phyloP scores from a whole-genome alignment of 2,888 invertebrate species.

The Epistrophe eligans region DNA sequence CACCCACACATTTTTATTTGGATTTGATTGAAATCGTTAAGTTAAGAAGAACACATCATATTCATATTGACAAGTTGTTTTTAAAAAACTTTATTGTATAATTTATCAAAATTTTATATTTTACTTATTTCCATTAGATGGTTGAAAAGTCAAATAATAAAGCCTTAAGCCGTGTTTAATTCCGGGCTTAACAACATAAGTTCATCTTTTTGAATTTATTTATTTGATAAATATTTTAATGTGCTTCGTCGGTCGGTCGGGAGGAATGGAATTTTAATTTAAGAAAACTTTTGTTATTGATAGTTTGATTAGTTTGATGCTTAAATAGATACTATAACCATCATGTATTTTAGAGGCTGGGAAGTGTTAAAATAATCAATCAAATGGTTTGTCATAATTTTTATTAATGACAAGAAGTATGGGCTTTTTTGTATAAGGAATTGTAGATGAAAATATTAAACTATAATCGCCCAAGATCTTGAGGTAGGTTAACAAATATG shows the following conservation, averaged over 20 bases:
- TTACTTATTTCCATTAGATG: constrained; percentile 9
- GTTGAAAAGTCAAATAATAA: constrained; percentile 20
- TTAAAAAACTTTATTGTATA: background rate
- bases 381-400: constrained; percentile 29
- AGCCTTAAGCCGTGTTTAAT: constrained; percentile 57
- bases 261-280: constrained; percentile 25
- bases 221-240: constrained; percentile 24
- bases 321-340: background rate
- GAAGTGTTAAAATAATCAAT: constrained; percentile 35
- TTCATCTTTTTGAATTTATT: constrained; percentile 33
- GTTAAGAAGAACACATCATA: constrained; percentile 4
- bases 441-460: background rate
- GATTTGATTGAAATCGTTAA: constrained; percentile 7
- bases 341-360: background rate
- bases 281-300: background rate
- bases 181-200: constrained; percentile 49
- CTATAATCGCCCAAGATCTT: background rate
- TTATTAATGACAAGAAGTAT: background rate
- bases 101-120: constrained; percentile 21
- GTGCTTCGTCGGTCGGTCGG: constrained; percentile 1
- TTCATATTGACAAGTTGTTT: constrained; percentile 16
- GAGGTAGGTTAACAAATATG: background rate
- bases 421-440: background rate
- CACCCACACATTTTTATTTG: constrained; percentile 17
- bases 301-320: background rate